A percentile compares a stretch with the other conserved stretches of the same genome.
Conservation (phyloP, 2,888 invertebrate species). For the Drosophila mettleri region DNA sequence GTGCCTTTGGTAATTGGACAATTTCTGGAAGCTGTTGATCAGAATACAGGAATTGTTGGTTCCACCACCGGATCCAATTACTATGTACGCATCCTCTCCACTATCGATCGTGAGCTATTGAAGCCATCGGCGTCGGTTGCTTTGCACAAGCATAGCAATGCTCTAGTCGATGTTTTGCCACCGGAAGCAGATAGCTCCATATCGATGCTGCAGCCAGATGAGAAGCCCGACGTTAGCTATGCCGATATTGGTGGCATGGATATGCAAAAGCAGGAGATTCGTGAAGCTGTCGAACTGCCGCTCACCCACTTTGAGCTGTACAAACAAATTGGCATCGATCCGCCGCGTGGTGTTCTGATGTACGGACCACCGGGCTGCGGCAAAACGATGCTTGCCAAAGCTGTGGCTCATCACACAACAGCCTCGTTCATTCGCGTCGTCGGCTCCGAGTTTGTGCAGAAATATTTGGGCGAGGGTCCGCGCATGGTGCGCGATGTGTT, state of each 20-base stretch:
- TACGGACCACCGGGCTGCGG: slow-evolving; percentile 99
- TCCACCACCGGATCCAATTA: slow-evolving; percentile 99
- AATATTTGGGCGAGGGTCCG: slow-evolving; percentile 99
- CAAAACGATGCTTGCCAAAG: slow-evolving; percentile 99
- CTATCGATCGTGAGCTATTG: slow-evolving; percentile 97
- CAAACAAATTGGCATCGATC: slow-evolving; percentile 99
- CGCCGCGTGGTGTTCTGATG: slow-evolving; percentile 98
- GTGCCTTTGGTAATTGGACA: slow-evolving; percentile 99
- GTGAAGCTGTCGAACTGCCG: slow-evolving; percentile 99
- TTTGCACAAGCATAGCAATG: slow-evolving; percentile 99
- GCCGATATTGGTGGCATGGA: slow-evolving; percentile 99
- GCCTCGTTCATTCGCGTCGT: slow-evolving; percentile 99
- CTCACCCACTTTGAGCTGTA: slow-evolving; percentile 99
- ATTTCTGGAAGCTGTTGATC: slow-evolving; percentile 99
- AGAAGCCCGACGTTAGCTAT: slow-evolving; percentile 98
- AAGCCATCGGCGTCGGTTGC: slow-evolving; percentile 99
- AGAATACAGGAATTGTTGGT: slow-evolving; percentile 99
- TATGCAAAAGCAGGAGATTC: slow-evolving; percentile 99
- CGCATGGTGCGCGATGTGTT: slow-evolving; percentile 99
- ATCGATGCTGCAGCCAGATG: slow-evolving; percentile 98
- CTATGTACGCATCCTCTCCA: slow-evolving; percentile 98
- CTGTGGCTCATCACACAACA: slow-evolving; percentile 99
- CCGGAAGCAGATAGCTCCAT: slow-evolving; percentile 99
- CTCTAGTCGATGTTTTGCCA: slow-evolving; percentile 99
- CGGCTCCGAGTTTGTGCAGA: slow-evolving; percentile 99